Base-by-base conservation (phyloP, 2,113 vertebrate genomes). In the Trichechus manatus region DNA sequence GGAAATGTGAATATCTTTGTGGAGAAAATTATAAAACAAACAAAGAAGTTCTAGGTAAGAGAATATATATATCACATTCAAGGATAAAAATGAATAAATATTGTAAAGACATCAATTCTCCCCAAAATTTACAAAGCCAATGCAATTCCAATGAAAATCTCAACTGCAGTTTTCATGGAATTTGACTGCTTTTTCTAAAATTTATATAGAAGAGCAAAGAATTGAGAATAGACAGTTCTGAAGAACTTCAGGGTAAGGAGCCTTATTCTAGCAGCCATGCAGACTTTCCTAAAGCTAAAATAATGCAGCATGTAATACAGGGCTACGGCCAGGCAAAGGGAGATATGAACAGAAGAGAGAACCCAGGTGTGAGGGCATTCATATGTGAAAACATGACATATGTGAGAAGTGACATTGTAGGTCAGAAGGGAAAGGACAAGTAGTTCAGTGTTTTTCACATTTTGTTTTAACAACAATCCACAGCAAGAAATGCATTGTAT, bases 1-100 rank as follows among this genome's bases (percentile, higher is more conserved):
- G 66, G 85, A 96, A 95, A 94, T 20, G 31, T 59, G 8, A 5
- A 86, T 39, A 33, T 61, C 66, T 92, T 94, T 80, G 56, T 85
- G 31, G 79, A 92, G 72, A 44, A 80, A 85, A 85, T 80, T 63
- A 59, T 86, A 66, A 80, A 89, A 59, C 13, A 84, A 94, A 91
- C 13, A 84, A 94, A 91, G 9, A 64, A 78, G 36, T 78, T 83
- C 33, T 61, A 61, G 31, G 17, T n/a, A 53, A 53, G 29, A n/a
- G 15, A 68, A 78, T 11, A 68, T 68, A 39, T 39, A 70, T 68
- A 50, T 25, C 68, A 91, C n/a, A 31, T 63, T 88, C 19, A 91
- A 94, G 17, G 25, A 83, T 68, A 74, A 80, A 29, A 77, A 50
- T 47, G 25, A 74, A 42, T 53, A 63, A 84, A 79, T 63, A 94